Base-by-base conservation (phyloP, 2,888 invertebrate species). In the Aleiodes leptofemur region DNA sequence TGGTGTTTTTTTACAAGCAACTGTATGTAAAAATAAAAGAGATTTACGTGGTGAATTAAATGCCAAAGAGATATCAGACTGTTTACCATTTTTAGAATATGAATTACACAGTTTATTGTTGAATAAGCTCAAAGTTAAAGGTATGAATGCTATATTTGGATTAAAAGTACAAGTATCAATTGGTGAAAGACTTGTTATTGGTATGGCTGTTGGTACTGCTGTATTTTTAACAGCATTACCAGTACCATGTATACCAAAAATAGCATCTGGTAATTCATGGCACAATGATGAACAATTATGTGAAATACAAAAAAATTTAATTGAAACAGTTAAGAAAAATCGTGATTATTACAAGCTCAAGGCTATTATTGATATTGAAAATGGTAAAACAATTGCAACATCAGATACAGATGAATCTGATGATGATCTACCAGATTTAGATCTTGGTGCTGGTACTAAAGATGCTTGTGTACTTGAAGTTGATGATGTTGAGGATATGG, bases 41-140 rank as follows among this genome's bases (percentile, higher is more conserved):
- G 96, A 96, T 81, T 91, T 94, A 7, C 93, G 95, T 11, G 95
- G 96, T 0, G 98, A 98, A 90, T 92, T 95, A 0, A 95, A 95
- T 81, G 97, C 98, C 4, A 94, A 97, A 82, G 98, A 98, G 90
- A 96, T 99, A 76, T 98, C 98, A 0, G 96, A 98, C 91, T 96
- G 96, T 82, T 91, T 98, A 72, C 98, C 98, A 0, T 98, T 98
- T 91, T 90, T 98, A 72, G 98, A 99, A 89, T 98, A 98, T 88
- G 98, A 99, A 88, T 91, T 99, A 64, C 98, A 99, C 90, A 94
- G 96, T 77, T 93, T 98, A 81, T 90, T 98, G 51, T 92, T 98
- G 1, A 97, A 97, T 86, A 98, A 98, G 87, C 90, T 98, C 3
- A 94, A 96, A 89, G 95, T 98, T 79, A 96, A 96, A 90, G 98